phyloP scores from a whole-genome alignment of 2,888 invertebrate species.

The Lacanobia wlatinum region DNA sequence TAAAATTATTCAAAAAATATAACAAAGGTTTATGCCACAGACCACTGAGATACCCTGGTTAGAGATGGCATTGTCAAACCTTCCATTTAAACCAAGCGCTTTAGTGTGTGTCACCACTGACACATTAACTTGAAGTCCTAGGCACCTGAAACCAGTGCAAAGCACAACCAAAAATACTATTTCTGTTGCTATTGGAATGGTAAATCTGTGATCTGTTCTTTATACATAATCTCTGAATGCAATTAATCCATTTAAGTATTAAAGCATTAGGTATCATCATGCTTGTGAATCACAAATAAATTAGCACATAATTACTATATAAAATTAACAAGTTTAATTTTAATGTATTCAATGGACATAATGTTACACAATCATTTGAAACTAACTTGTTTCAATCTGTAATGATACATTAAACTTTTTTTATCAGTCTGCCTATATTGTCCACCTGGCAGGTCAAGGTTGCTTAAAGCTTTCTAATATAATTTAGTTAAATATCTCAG shows the following conservation, averaged over 20 bases:
- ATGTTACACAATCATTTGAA: slow-evolving; percentile 11
- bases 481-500: background rate
- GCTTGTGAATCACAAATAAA: background rate
- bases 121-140: background rate
- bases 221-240: background rate
- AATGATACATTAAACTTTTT: background rate
- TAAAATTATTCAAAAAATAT: background rate
- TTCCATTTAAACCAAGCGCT: background rate
- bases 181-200: background rate
- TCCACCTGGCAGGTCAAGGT: background rate
- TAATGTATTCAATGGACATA: background rate
- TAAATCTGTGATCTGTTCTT: background rate
- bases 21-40: background rate
- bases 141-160: too few relatives aligned
- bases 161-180: background rate
- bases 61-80: background rate
- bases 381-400: background rate
- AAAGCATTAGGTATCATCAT: background rate
- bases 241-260: background rate
- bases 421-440: background rate
- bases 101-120: background rate
- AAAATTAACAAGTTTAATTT: background rate
- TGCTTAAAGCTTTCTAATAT: background rate
- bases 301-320: slow-evolving; percentile 13
- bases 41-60: background rate